Evolutionary conservation across 2,888 invertebrate species (phyloP).

Genomic region (Coremacera marginata): DNA sequence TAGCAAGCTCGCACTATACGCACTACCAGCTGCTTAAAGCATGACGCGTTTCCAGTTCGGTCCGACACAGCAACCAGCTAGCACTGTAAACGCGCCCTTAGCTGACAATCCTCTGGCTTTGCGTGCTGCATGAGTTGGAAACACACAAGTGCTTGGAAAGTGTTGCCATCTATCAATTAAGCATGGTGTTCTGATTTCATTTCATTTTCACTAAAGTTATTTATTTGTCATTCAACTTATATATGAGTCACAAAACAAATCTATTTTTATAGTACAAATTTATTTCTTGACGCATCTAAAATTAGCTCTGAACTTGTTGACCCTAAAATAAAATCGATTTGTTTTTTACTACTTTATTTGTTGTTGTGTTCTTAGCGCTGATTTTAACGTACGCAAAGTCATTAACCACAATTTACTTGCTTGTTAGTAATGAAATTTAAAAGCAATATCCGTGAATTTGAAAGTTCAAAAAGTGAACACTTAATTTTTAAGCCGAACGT

Average conservation of each 20-base stretch:
- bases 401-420: conserved; percentile 24
- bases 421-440: neutral
- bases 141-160: neutral
- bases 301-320: conserved; percentile 16
- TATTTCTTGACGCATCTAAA: neutral
- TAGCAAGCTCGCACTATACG: too few relatives aligned
- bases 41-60: too few relatives aligned
- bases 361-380: neutral
- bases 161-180: neutral
- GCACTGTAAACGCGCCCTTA: too few relatives aligned
- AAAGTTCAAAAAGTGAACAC: conserved; percentile 13
- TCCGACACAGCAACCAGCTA: too few relatives aligned
- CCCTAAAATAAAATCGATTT: conserved; percentile 31
- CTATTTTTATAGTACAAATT: neutral
- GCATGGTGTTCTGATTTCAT: conserved; percentile 18
- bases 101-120: conserved; percentile 30
- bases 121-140: conserved; percentile 14
- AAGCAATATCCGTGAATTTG: neutral
- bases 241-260: conserved; percentile 12
- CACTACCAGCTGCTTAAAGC: too few relatives aligned
- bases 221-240: neutral
- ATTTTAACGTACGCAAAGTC: conserved; percentile 3
- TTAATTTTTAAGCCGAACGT: neutral
- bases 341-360: neutral
- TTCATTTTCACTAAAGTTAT: neutral